These are phyloP conservation scores for Chloroceryle amazona DNA, from an alignment of 2,797 vertebrate species.

Conservation along the genomic window DNA sequence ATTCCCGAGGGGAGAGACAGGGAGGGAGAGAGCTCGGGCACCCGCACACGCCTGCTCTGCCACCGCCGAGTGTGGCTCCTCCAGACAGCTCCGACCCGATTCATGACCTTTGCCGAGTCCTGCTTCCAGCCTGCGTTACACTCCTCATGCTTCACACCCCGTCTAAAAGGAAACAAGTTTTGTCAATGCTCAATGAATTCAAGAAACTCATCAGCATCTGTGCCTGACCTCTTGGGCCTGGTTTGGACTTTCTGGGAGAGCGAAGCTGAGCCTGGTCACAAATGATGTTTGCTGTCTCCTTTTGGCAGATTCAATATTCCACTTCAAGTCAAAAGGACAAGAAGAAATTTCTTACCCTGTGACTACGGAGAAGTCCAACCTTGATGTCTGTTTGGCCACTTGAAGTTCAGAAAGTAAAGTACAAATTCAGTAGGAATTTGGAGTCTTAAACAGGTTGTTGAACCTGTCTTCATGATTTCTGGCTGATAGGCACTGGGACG, in stretches of 20 bases:
- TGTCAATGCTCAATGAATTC: neutral
- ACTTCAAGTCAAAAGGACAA: neutral
- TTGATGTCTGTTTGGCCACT: neutral
- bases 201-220: neutral
- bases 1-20: neutral
- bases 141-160: neutral
- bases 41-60: neutral
- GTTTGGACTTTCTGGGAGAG: neutral
- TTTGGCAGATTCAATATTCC: neutral
- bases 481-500: neutral
- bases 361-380: neutral
- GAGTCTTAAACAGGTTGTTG: neutral
- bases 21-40: neutral
- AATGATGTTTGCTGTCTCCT: neutral
- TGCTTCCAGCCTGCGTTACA: neutral
- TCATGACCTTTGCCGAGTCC: neutral
- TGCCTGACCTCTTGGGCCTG: neutral
- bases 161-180: rapidly evolving
- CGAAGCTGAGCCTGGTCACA: neutral
- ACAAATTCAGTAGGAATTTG: neutral
- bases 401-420: neutral
- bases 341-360: neutral
- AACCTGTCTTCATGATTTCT: neutral
- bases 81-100: neutral
- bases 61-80: neutral